phyloP scores from a whole-genome alignment of 2,888 invertebrate genomes.

The Trichacis sp. region DNA sequence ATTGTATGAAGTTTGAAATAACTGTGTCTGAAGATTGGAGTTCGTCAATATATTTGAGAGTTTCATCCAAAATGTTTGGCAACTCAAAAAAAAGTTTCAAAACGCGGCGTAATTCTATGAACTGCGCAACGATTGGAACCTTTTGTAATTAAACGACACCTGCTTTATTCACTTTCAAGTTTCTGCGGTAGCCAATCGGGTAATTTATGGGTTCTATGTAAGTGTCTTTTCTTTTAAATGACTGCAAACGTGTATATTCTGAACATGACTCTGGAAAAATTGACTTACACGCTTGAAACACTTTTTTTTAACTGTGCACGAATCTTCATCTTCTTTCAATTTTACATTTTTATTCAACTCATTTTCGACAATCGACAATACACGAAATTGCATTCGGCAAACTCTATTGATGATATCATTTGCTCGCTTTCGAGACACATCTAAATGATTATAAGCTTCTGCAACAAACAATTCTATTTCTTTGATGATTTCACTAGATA shows the following conservation, averaged over 20 bases:
- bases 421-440: constrained; percentile 21
- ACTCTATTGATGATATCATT: too few species aligned
- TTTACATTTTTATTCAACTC: too few species aligned
- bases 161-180: constrained; percentile 5
- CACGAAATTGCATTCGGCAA: too few species aligned
- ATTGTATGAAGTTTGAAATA: too few species aligned
- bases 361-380: too few species aligned
- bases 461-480: constrained; percentile 10
- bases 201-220: constrained; percentile 3
- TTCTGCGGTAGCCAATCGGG: constrained; percentile 17
- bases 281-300: background rate
- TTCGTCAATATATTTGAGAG: constrained; percentile 17
- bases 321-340: too few species aligned
- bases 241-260: background rate
- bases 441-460: constrained; percentile 16
- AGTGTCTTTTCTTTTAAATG: background rate
- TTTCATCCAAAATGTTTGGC: constrained; percentile 22
- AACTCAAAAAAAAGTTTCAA: constrained; percentile 31
- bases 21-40: too few species aligned
- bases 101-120: constrained; percentile 26
- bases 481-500: background rate
- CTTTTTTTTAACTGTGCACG: background rate
- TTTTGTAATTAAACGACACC: too few species aligned
- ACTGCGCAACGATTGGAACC: constrained; percentile 24
- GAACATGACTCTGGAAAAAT: background rate